Percentiles rank a stretch among this genome's conserved stretches.
These are phyloP conservation scores for Anser brachyrhynchus DNA, from an alignment of 2,113 vertebrate genomes.

Conservation along the genomic window DNA sequence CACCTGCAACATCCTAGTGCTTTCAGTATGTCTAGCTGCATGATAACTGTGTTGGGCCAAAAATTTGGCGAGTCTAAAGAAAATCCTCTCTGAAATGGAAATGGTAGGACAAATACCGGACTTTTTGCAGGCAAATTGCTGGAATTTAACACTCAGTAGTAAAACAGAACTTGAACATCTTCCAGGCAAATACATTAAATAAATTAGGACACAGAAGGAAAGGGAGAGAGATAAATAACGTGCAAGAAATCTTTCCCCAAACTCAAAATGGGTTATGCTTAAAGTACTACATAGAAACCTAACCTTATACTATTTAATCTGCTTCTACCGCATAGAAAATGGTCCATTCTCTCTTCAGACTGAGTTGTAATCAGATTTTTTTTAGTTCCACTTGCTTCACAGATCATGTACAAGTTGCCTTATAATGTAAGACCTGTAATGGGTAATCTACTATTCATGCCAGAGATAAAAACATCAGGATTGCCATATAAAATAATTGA, in stretches of 20 bases:
- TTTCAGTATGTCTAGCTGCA: neutral
- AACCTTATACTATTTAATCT: neutral
- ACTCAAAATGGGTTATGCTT: neutral
- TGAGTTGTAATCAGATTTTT: neutral
- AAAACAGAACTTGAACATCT: neutral
- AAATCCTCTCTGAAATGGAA: neutral
- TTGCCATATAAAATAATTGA: neutral
- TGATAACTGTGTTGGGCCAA: neutral
- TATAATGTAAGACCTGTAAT: neutral
- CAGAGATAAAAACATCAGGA: neutral
- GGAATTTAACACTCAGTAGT: neutral
- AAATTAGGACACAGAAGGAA: neutral
- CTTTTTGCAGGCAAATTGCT: neutral
- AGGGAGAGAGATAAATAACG: neutral
- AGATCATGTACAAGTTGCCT: neutral
- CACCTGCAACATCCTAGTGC: neutral
- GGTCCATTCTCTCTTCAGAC: neutral
- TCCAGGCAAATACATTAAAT: neutral
- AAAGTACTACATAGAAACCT: neutral
- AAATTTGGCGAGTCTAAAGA: neutral
- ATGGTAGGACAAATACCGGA: neutral
- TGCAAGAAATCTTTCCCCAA: neutral
- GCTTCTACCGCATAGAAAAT: neutral
- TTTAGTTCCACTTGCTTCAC: neutral
- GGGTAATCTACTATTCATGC: neutral